Conservation (phyloP, 2,888 invertebrate species). For the Argyresthia albistria region DNA sequence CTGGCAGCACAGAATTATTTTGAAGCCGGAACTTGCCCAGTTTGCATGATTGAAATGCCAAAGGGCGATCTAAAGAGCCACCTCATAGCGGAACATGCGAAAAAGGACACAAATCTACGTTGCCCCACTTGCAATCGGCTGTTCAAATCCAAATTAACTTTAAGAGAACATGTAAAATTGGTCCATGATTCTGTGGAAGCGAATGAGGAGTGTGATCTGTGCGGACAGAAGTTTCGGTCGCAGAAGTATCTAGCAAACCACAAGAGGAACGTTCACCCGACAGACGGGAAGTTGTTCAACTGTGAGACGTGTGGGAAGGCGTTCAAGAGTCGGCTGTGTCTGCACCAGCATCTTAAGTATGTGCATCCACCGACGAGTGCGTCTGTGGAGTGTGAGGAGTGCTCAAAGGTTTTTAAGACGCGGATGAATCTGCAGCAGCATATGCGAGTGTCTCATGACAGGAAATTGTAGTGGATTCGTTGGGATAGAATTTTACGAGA, state of each 20-base stretch:
- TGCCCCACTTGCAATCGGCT: constrained; percentile 22
- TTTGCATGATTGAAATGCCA: constrained; percentile 22
- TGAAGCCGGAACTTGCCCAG: constrained; percentile 17
- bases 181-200: constrained; percentile 29
- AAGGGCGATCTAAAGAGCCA: constrained; percentile 23
- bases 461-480: no score
- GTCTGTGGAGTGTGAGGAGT: constrained; percentile 24
- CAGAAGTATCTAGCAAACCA: constrained; percentile 29
- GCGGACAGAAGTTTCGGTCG: constrained; percentile 29
- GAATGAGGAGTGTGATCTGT: constrained; percentile 25
- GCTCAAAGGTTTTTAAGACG: constrained; percentile 27
- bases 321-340: constrained; percentile 27
- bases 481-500: no score
- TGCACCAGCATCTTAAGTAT: constrained; percentile 29
- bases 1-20: constrained; percentile 16
- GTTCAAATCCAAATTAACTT: constrained; percentile 25
- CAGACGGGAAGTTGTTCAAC: constrained; percentile 24
- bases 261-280: constrained; percentile 31
- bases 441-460: constrained; percentile 22
- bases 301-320: constrained; percentile 24
- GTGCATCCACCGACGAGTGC: constrained; percentile 29
- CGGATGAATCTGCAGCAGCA: constrained; percentile 26
- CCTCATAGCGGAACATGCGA: constrained; percentile 21
- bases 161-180: constrained; percentile 27
- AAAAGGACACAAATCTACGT: constrained; percentile 9